These are phyloP conservation scores for Chloroceryle aenea DNA, from an alignment of 2,113 vertebrate species.

Conservation along the genomic window DNA sequence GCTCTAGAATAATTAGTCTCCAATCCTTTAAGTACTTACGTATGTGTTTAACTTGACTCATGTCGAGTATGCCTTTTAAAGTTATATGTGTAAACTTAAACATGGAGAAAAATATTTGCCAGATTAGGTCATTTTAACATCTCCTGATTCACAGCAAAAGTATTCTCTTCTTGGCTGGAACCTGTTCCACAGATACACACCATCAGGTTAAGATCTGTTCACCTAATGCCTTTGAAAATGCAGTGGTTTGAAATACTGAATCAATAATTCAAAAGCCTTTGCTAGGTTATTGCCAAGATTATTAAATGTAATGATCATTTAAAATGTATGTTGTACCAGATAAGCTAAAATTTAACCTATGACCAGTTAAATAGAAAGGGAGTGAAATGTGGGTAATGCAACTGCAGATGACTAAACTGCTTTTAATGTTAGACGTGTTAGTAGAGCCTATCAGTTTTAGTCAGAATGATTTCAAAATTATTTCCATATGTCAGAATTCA, in stretches of 20 bases:
- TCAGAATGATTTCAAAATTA: conserved; percentile 16
- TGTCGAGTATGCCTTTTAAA: neutral
- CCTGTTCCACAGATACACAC: neutral
- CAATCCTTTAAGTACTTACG: conserved; percentile 52
- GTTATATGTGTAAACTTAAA: conserved; percentile 27
- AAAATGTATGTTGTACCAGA: neutral
- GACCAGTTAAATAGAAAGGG: conserved; percentile 13
- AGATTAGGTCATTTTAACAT: conserved; percentile 23
- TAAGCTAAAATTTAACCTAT: neutral
- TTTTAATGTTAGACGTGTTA: neutral
- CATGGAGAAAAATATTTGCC: conserved; percentile 15
- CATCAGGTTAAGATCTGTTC: neutral
- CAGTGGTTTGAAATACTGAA: neutral
- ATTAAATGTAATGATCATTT: neutral
- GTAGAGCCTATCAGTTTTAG: conserved; percentile 6
- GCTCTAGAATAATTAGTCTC: neutral
- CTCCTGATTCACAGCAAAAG: conserved; percentile 18
- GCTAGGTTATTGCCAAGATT: neutral
- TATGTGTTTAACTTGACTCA: conserved; percentile 50
- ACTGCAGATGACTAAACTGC: neutral
- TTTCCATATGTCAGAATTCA: conserved; percentile 59
- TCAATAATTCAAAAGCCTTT: neutral
- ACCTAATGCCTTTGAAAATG: neutral
- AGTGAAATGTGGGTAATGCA: neutral
- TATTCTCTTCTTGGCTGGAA: neutral